phyloP scores from a whole-genome alignment of 2,113 vertebrate genomes.

The Myotis lucifugus region DNA sequence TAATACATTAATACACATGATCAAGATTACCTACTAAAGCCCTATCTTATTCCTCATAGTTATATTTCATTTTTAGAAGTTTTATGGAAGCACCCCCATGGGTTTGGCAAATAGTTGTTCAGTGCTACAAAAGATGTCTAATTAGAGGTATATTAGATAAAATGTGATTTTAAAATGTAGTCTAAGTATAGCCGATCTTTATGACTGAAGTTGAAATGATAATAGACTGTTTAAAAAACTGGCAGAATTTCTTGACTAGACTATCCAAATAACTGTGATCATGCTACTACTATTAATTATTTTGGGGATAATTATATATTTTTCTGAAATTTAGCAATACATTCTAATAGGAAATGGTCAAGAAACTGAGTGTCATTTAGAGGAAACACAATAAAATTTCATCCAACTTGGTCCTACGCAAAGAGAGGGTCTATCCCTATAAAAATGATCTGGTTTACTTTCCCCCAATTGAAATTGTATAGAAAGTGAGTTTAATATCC shows the following conservation, averaged over 20 bases:
- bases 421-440: neutral
- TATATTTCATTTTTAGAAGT: neutral
- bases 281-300: neutral
- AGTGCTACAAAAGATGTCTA: neutral
- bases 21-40: neutral
- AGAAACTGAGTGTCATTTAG: neutral
- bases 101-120: neutral
- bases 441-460: neutral
- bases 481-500: neutral
- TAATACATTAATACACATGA: neutral
- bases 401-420: neutral
- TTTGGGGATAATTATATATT: neutral
- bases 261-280: neutral
- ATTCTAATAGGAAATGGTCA: neutral
- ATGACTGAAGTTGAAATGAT: neutral
- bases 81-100: neutral
- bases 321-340: neutral
- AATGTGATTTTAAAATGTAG: neutral
- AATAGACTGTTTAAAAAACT: neutral
- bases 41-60: neutral
- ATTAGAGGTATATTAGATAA: neutral
- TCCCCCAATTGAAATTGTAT: neutral
- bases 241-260: conserved; percentile 5
- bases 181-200: neutral
- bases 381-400: neutral